A percentile compares a stretch with the other conserved stretches of the same genome.
Conservation (phyloP, 2,888 invertebrate species). For the Chironomus riparius region DNA sequence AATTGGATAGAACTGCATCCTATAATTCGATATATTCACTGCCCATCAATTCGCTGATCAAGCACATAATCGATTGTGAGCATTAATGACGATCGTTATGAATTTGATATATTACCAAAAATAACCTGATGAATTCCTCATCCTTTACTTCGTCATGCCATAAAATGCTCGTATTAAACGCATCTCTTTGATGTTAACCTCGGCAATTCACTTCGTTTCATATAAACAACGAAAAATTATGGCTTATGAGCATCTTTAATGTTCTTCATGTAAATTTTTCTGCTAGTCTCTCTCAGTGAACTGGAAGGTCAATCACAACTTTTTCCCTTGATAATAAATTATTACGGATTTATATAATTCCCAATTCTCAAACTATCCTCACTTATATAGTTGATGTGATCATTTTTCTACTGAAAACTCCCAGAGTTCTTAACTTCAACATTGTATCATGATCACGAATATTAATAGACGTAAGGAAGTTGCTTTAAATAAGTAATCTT, state of each 20-base stretch:
- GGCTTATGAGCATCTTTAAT: neutral
- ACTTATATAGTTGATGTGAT: no score
- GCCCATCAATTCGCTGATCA: neutral
- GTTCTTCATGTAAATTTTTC: no score
- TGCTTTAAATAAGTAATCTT: no score
- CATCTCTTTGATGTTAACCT: neutral
- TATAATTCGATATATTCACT: neutral
- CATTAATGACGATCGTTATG: neutral
- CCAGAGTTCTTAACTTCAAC: no score
- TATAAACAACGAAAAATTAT: neutral
- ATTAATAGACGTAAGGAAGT: no score
- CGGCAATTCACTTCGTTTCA: neutral
- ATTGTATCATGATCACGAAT: no score
- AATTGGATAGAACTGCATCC: neutral
- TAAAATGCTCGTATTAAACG: neutral
- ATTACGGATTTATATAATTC: no score
- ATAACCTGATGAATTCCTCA: neutral
- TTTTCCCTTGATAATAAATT: no score
- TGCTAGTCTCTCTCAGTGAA: no score
- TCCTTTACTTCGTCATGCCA: neutral
- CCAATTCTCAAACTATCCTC: no score
- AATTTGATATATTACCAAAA: slow-evolving; percentile 3
- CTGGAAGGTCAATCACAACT: no score
- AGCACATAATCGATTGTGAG: neutral
- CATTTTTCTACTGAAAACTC: no score